Percentiles rank a stretch among this genome's conserved stretches.
Evolutionary conservation across 2,888 invertebrate genomes (phyloP).

Genomic region (Thyatira batis): DNA sequence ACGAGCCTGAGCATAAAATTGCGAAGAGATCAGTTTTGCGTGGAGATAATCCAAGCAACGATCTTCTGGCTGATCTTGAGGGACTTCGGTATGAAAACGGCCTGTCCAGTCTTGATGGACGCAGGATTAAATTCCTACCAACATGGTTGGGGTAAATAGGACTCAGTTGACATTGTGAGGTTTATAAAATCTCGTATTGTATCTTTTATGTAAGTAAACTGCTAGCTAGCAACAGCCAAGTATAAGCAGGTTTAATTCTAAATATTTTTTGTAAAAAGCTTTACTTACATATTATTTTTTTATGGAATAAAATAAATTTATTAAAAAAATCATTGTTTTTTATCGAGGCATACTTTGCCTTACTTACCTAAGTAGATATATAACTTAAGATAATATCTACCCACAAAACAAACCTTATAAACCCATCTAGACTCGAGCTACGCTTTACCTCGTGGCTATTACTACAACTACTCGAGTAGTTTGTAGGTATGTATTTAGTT

Average conservation of each 20-base stretch:
- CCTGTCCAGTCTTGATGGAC: constrained; percentile 54
- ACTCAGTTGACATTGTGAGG: too few species aligned
- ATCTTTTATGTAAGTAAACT: background rate
- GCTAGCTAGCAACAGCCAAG: background rate
- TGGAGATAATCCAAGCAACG: constrained; percentile 63
- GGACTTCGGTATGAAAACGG: constrained; percentile 54
- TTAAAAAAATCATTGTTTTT: background rate
- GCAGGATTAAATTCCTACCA: constrained; percentile 73
- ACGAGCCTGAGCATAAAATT: constrained; percentile 50
- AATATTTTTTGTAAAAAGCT: background rate
- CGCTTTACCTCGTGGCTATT: too few species aligned
- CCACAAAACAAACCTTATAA: too few species aligned
- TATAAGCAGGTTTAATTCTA: background rate
- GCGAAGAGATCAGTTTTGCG: constrained; percentile 61
- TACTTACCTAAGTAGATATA: background rate
- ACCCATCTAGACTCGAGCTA: too few species aligned
- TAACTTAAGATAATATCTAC: too few species aligned
- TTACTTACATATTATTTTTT: background rate
- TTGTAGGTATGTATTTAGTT: too few species aligned
- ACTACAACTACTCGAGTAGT: too few species aligned
- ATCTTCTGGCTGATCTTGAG: constrained; percentile 64
- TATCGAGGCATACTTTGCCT: background rate
- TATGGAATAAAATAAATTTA: background rate
- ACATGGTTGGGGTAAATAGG: constrained; percentile 63
- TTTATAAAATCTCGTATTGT: background rate